Conservation (phyloP, 2,888 invertebrate species). For the Glaucopsyche alexis region DNA sequence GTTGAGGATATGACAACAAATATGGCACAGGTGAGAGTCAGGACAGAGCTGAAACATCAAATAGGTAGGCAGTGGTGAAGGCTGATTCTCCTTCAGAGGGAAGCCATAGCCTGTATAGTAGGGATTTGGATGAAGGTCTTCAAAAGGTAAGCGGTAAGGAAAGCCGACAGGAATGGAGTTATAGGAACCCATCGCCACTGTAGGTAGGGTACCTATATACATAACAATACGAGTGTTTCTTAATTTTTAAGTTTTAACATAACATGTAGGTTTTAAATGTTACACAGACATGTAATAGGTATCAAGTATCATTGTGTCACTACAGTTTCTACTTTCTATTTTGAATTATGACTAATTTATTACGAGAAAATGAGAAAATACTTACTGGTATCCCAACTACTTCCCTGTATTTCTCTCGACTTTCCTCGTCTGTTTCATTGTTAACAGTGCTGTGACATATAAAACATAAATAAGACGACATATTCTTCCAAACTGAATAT, state of each 20-base stretch:
- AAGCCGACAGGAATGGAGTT: too few species aligned
- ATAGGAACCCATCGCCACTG: too few species aligned
- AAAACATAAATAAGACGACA: constrained; percentile 66
- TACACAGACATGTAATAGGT: neutral
- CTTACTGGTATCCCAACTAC: constrained; percentile 65
- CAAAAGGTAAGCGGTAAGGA: too few species aligned
- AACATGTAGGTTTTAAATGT: constrained; percentile 1
- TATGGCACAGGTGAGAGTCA: constrained; percentile 61
- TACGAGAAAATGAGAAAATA: constrained; percentile 28
- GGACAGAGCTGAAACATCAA: constrained; percentile 53
- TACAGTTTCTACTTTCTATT: neutral
- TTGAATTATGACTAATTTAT: neutral
- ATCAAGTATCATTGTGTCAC: neutral
- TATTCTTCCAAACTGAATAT: constrained; percentile 34
- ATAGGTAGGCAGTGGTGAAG: too few species aligned
- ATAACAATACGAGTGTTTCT: too few species aligned
- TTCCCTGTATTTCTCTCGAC: constrained; percentile 66
- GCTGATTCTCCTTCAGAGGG: too few species aligned
- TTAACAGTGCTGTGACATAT: constrained; percentile 65
- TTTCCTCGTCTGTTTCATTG: constrained; percentile 59
- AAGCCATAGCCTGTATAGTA: too few species aligned
- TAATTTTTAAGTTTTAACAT: neutral
- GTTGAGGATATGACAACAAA: constrained; percentile 63
- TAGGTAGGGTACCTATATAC: too few species aligned
- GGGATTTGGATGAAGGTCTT: too few species aligned